These are phyloP conservation scores for Noctua janthe DNA, from an alignment of 2,888 invertebrate species.

Conservation along the genomic window DNA sequence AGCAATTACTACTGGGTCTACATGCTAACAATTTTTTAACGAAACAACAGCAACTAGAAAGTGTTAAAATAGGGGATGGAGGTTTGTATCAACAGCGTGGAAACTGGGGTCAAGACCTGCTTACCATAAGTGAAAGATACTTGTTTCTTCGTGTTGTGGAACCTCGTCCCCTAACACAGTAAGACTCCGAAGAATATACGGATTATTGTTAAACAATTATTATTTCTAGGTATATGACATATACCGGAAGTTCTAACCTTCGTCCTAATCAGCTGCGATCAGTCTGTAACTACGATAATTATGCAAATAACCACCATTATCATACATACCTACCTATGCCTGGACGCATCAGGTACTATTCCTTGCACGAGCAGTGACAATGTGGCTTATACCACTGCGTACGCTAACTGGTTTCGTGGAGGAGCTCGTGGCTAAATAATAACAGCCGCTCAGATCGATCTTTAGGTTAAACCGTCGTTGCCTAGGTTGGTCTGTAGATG, in stretches of 20 bases:
- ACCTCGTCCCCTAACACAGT: neutral
- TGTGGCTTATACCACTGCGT: neutral
- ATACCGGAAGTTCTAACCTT: constrained; percentile 28
- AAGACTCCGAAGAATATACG: neutral
- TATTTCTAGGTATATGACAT: neutral
- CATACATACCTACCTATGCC: neutral
- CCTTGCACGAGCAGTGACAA: neutral
- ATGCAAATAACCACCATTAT: constrained; percentile 28
- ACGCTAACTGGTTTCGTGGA: neutral
- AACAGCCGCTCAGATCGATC: too few species aligned
- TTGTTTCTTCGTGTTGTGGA: neutral
- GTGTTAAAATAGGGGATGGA: too few species aligned
- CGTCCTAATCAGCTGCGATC: constrained; percentile 25
- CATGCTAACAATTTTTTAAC: too few species aligned
- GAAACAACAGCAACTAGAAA: too few species aligned
- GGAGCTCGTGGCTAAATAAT: too few species aligned
- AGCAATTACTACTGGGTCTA: too few species aligned
- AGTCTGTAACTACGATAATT: constrained; percentile 8
- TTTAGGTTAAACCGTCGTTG: too few species aligned
- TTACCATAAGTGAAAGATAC: too few species aligned
- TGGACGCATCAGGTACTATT: neutral
- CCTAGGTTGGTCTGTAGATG: too few species aligned
- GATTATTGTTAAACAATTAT: neutral
- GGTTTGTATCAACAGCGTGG: too few species aligned
- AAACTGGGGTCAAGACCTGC: too few species aligned